Evolutionary conservation across 2,113 vertebrate species (phyloP).

Genomic region (Tautogolabrus adspersus): DNA sequence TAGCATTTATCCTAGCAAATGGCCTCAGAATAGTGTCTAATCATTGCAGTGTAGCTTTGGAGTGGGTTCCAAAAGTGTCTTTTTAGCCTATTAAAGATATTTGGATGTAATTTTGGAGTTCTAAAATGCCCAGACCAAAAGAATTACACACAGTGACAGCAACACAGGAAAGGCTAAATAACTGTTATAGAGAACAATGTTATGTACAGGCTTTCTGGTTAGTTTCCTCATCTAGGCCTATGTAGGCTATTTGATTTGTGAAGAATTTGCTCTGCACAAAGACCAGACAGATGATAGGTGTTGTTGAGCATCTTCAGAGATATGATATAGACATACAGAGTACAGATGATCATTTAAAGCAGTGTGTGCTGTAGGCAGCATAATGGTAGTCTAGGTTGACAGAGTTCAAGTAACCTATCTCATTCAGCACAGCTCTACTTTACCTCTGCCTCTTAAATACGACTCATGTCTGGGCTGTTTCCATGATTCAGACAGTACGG

Average conservation of each 20-base stretch:
- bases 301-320: constrained; percentile 11
- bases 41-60: constrained; percentile 1
- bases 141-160: constrained; percentile 1
- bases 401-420: no score
- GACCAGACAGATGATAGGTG: constrained; percentile 9
- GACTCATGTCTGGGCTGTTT: no score
- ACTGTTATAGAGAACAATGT: background rate
- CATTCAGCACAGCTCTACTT: no score
- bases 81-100: constrained; percentile 36
- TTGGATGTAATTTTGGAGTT: constrained; percentile 24
- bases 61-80: constrained; percentile 32
- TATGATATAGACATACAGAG: background rate
- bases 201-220: background rate
- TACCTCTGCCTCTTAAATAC: no score
- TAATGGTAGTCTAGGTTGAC: background rate
- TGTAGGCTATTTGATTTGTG: constrained; percentile 3
- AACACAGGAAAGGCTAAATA: constrained; percentile 1
- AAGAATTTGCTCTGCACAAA: constrained; percentile 7
- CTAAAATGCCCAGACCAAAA: background rate
- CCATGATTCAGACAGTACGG: background rate
- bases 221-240: no score
- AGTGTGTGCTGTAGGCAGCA: background rate
- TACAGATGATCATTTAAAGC: no score
- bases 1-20: constrained; percentile 38
- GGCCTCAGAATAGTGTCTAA: constrained; percentile 20